Percentiles rank a stretch among this genome's conserved stretches.
Evolutionary conservation across 2,888 invertebrate species (phyloP).

Genomic region (Pteria penguin): DNA sequence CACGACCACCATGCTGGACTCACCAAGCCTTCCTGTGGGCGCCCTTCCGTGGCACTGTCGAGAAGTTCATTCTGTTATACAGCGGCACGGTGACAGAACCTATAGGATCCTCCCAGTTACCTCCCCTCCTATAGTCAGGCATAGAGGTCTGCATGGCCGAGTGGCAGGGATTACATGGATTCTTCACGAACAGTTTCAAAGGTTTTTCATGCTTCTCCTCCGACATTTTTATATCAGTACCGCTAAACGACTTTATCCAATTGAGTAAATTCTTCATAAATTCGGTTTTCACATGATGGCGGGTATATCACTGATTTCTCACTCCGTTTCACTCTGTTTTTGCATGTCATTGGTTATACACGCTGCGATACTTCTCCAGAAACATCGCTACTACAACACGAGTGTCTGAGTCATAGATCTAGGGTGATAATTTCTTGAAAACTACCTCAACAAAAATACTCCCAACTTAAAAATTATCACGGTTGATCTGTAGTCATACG

Average conservation of each 20-base stretch:
- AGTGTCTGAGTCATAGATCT: neutral
- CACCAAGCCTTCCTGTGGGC: constrained; percentile 72
- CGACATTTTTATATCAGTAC: neutral
- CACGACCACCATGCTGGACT: constrained; percentile 39
- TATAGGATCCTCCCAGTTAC: constrained; percentile 65
- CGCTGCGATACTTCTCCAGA: no score
- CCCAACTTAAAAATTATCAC: neutral
- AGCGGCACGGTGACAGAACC: constrained; percentile 63
- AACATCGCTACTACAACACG: no score
- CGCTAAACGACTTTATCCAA: neutral
- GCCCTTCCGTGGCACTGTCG: constrained; percentile 69
- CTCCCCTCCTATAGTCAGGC: constrained; percentile 46
- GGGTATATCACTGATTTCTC: no score
- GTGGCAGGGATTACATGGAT: neutral
- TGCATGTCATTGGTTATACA: no score
- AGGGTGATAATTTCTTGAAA: neutral
- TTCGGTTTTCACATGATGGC: no score
- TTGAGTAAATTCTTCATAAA: neutral
- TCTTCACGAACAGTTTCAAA: neutral
- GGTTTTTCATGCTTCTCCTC: neutral
- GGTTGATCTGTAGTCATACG: neutral
- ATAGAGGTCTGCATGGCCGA: constrained; percentile 32
- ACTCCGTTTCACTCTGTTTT: no score
- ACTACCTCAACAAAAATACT: neutral
- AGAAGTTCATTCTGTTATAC: constrained; percentile 73